phyloP scores from a whole-genome alignment of 2,113 vertebrate species.

The Petrocephalus microphthalmus region DNA sequence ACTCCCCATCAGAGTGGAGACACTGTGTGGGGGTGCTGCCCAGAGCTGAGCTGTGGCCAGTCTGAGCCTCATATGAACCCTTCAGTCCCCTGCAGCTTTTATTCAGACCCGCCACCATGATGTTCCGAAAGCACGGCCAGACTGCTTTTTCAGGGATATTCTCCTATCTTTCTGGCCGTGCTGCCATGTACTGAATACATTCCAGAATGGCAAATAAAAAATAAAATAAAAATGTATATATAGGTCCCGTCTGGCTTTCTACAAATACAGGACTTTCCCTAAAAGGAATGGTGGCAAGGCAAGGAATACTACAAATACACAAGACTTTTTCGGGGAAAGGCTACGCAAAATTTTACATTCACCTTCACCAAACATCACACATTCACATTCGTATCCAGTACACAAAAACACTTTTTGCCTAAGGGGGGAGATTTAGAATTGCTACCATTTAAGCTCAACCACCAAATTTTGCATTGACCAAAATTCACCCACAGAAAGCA shows the following conservation, averaged over 20 bases:
- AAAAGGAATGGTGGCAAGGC: no score
- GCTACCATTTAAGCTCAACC: background rate
- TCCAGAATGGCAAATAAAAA: background rate
- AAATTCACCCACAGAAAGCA: background rate
- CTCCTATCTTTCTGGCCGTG: background rate
- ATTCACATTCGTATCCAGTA: background rate
- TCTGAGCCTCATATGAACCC: background rate
- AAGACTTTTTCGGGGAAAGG: background rate
- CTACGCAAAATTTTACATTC: background rate
- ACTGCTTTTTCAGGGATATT: background rate
- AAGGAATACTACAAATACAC: background rate
- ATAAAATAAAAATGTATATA: no score
- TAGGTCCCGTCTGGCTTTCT: background rate
- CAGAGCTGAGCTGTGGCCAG: background rate
- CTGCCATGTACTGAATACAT: background rate
- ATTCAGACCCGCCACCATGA: background rate
- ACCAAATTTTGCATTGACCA: background rate
- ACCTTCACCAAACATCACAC: background rate
- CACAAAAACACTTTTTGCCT: no score
- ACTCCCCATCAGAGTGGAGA: background rate
- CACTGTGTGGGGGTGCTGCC: background rate
- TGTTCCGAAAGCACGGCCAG: background rate
- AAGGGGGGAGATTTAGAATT: no score
- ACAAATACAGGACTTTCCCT: background rate
- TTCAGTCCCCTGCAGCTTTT: background rate